Base-by-base conservation (phyloP, 2,797 vertebrate species). In the Sternotherus odoratus region DNA sequence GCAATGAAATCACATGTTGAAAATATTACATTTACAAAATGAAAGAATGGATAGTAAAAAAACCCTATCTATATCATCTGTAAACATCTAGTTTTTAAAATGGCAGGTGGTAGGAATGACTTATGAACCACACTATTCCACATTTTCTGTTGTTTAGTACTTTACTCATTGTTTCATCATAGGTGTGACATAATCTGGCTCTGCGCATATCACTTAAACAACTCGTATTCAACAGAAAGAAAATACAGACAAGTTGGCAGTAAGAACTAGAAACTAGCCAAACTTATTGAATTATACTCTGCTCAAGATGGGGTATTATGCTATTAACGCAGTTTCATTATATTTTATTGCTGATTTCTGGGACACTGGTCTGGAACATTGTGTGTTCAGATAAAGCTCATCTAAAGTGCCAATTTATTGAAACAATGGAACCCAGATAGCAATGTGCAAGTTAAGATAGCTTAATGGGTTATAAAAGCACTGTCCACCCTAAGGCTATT, bases 331-430 rank as follows among this genome's bases (percentile, higher is more conserved):
- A 79, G 26, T 48, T 84, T 84, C 19, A 57, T 95, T 96, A 36
- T 94, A 77, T 95, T 95, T 95, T 90, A 93, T 94, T 92, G 79
- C 79, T 85, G 82, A 88, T 94, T 94, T 69, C 79, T 87, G 78
- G 74, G 43, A 66, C 50, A 15, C 79, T 87, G 48, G 19, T 93
- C 36, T 74, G 82, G 86, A 95, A 92, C 87, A 81, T 50, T 48
- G 9, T 89, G 94, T 97, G 36, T 94, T 94, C 95, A 94, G 93
- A 95, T 96, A 96, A 97, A 93, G 28, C 53, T 88, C 54, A 83
- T 91, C 77, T 87, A 80, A 94, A 95, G 83, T 46, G 54, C 39
- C 51, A 89, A 43, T 91, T 78, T 94, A 82, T 89, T 90, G 90
- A 83, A 93, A 93, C 26, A 69, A 49, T 50, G 30, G 78, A 95